These are phyloP conservation scores for Mergus octosetaceus DNA, from an alignment of 2,797 vertebrate genomes.

Conservation along the genomic window DNA sequence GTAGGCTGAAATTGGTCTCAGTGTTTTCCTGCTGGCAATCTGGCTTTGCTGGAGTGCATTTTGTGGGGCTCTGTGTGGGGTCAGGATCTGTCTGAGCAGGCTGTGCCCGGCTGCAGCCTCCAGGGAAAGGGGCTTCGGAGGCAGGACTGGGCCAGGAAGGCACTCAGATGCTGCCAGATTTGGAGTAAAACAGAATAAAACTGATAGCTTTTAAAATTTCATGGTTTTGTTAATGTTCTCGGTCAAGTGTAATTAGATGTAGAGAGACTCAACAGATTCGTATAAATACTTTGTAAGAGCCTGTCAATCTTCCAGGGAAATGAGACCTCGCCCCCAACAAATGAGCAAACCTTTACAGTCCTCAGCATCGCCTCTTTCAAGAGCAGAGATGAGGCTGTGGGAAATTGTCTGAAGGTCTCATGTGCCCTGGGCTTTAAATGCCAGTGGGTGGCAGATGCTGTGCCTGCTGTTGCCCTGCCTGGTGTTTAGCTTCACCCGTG, in stretches of 20 bases:
- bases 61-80: neutral
- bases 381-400: neutral
- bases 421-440: neutral
- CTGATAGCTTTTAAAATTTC: neutral
- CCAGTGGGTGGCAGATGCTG: neutral
- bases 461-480: neutral
- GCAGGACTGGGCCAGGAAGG: neutral
- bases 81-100: neutral
- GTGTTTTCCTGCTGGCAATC: neutral
- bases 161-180: neutral
- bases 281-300: neutral
- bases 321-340: neutral
- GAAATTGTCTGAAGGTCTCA: neutral
- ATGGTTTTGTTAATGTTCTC: neutral
- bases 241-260: conserved; percentile 11
- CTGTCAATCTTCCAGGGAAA: neutral
- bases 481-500: neutral
- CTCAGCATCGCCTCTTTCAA: neutral
- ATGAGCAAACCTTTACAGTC: neutral
- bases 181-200: conserved; percentile 1
- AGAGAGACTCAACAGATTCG: neutral
- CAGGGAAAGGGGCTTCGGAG: neutral
- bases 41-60: neutral
- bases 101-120: neutral
- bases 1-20: neutral